These are phyloP conservation scores for Scaptomyza tumidula DNA, from an alignment of 2,888 invertebrate genomes.

Conservation along the genomic window DNA sequence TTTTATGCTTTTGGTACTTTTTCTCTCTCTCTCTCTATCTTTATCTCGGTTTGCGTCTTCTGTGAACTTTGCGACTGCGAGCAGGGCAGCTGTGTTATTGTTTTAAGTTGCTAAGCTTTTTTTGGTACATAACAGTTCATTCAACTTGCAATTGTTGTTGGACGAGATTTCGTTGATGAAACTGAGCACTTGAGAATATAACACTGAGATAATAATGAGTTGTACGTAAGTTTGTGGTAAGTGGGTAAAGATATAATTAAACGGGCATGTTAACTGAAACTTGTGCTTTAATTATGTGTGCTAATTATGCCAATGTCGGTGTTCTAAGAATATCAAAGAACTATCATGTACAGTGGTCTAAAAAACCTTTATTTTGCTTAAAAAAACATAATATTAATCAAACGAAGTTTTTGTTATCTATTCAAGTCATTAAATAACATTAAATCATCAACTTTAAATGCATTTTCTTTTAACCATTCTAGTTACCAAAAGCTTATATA, in stretches of 20 bases:
- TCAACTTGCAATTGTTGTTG: slow-evolving; percentile 58
- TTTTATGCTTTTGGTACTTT: slow-evolving; percentile 7
- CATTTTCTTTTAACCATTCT: neutral
- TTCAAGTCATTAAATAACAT: too few species aligned
- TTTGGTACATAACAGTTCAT: slow-evolving; percentile 49
- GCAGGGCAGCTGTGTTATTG: slow-evolving; percentile 41
- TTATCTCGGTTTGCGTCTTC: slow-evolving; percentile 15
- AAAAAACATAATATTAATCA: too few species aligned
- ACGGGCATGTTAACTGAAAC: neutral
- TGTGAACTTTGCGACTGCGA: slow-evolving; percentile 49
- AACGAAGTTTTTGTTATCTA: too few species aligned
- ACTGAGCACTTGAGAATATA: slow-evolving; percentile 31
- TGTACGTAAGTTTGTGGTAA: neutral
- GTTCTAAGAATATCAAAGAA: neutral
- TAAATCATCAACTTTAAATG: too few species aligned
- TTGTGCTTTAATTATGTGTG: slow-evolving; percentile 13
- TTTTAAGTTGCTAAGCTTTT: slow-evolving; percentile 22
- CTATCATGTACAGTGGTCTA: neutral
- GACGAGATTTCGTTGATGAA: slow-evolving; percentile 34
- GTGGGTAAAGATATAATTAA: slow-evolving; percentile 6
- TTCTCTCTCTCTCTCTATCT: slow-evolving; percentile 1
- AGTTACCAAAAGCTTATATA: neutral
- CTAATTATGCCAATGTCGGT: neutral
- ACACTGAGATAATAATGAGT: slow-evolving; percentile 6
- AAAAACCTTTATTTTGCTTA: too few species aligned